phyloP scores from a whole-genome alignment of 2,888 invertebrate species.

The Xanthorhoe designata region DNA sequence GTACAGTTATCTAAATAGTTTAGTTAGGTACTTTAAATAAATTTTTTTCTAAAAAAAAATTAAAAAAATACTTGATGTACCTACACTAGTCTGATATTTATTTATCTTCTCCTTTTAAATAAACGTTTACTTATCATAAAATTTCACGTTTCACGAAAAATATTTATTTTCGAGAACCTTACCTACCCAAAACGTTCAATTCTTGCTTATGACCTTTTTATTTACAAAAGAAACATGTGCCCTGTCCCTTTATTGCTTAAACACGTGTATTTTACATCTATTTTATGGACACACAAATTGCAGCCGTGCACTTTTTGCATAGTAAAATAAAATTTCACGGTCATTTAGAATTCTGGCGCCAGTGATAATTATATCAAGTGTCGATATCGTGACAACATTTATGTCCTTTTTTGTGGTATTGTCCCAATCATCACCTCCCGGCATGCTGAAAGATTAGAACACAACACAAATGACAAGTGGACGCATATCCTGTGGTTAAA shows the following conservation, averaged over 20 bases:
- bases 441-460: constrained; percentile 10
- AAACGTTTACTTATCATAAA: too few relatives aligned
- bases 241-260: background rate
- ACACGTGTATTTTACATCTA: constrained; percentile 21
- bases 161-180: too few relatives aligned
- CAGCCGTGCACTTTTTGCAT: constrained; percentile 23
- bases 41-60: too few relatives aligned
- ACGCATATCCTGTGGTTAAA: constrained; percentile 1
- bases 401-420: constrained; percentile 12
- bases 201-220: too few relatives aligned
- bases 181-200: too few relatives aligned
- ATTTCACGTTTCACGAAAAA: too few relatives aligned
- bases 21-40: too few relatives aligned
- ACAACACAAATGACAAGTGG: constrained; percentile 7
- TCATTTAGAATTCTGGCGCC: constrained; percentile 28
- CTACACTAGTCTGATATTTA: too few relatives aligned
- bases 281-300: constrained; percentile 9
- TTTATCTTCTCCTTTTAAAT: too few relatives aligned
- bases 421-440: constrained; percentile 25
- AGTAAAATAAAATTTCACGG: constrained; percentile 28
- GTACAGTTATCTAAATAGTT: too few relatives aligned
- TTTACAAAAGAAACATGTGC: background rate
- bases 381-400: constrained; percentile 18
- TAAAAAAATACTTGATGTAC: too few relatives aligned
- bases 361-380: constrained; percentile 28